A percentile compares a stretch with the other conserved stretches of the same genome.
Evolutionary conservation across 2,888 invertebrate genomes (phyloP).

Genomic region (Sclerodermus sp.): DNA sequence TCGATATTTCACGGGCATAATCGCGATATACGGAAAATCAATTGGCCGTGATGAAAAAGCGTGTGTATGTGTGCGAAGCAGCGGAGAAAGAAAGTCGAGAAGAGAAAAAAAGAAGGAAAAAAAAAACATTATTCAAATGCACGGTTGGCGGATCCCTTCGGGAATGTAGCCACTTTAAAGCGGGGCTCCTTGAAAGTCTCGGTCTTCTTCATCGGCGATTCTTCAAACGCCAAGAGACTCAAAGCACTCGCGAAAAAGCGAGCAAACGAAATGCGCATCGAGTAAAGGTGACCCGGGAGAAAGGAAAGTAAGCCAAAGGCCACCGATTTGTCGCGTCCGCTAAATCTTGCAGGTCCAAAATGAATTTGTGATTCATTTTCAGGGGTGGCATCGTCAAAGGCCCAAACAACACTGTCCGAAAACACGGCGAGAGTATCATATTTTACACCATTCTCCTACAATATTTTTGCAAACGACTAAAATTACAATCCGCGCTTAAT

Average conservation of each 20-base stretch:
- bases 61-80: neutral
- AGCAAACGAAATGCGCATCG: too few species aligned
- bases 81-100: neutral
- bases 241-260: constrained; percentile 1
- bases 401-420: too few species aligned
- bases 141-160: constrained; percentile 25
- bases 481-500: neutral
- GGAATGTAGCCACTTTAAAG: constrained; percentile 28
- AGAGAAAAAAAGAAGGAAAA: neutral
- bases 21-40: constrained; percentile 19
- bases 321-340: too few species aligned
- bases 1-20: too few species aligned
- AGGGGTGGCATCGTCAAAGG: too few species aligned
- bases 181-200: constrained; percentile 19
- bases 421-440: too few species aligned
- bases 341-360: too few species aligned
- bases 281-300: too few species aligned
- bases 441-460: too few species aligned
- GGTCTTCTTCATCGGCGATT: constrained; percentile 16
- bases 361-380: too few species aligned
- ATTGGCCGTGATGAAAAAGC: constrained; percentile 15
- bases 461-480: too few species aligned
- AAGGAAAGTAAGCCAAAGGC: too few species aligned
- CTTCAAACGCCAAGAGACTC: constrained; percentile 18
- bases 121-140: constrained; percentile 31